Evolutionary conservation across 2,888 invertebrate species (phyloP), one percentile per base, ranked within the genome.

Genomic region (Aphodius granarius): DNA sequence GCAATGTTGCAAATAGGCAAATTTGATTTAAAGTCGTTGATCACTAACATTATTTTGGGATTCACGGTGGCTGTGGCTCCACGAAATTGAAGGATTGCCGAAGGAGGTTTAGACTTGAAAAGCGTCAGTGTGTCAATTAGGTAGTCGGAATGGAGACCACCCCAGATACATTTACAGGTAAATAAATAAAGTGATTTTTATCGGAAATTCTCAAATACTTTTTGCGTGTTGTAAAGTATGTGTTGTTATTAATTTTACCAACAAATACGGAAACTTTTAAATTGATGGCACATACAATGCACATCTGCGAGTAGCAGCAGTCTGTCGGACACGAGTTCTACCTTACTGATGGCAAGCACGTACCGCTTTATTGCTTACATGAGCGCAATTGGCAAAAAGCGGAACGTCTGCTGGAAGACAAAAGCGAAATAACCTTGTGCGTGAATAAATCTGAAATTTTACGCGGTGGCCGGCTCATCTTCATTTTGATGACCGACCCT

Each of bases 401-500:
- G 9, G 43, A 43, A 6, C 43, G 43, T 43, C 43, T 43, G 43
- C 43, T 43, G 43, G 43, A 43, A 43, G 13, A 43, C 43, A 43
- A 43, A 43, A 43, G 43, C 43, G 43, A 43, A 43, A 43, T 43
- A 43, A 43, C 43, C 43, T 43, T 43, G 43, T 43, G 43, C 43
- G 1, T 43, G 64, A 76, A 76, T 77, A 77, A 72, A 76, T 76
- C 71, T 71, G 76, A 73, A 76, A 72, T 68, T 74, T 76, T 73
- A 75, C 43, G 19, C 43, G 43, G 43, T 13, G 43, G 43, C 73
- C 62, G 65, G 65, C 77, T 77, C 74, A 75, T 78, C 77, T 77
- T 77, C 73, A 78, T 75, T 78, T 73, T 75, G 77, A 74, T 70
- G 75, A 76, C 74, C 70, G 72, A 73, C 72, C 72, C 43, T 43